A percentile compares a stretch with the other conserved stretches of the same genome.
phyloP scores from a whole-genome alignment of 2,797 vertebrate species.

The Macroramphosus scolopax region DNA sequence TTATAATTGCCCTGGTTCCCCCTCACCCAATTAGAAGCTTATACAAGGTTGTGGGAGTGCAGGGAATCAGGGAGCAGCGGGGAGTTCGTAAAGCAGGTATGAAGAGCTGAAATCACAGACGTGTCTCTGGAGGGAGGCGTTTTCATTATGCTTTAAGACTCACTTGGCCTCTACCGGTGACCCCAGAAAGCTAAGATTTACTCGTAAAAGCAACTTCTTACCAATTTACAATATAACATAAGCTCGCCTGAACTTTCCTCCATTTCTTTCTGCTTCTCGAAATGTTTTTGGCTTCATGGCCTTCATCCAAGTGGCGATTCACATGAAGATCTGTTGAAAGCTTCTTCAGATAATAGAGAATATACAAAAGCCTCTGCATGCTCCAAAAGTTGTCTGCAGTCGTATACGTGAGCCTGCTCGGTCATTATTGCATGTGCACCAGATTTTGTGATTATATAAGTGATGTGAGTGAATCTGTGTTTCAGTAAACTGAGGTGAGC shows the following conservation, averaged over 20 bases:
- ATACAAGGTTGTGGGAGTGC: constrained; percentile 50
- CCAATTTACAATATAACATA: neutral
- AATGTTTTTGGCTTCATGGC: neutral
- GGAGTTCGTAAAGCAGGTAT: constrained; percentile 59
- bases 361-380: neutral
- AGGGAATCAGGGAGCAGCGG: constrained; percentile 39
- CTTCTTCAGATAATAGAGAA: too few species aligned
- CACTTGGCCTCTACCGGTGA: constrained; percentile 31
- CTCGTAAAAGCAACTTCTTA: constrained; percentile 7
- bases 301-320: neutral
- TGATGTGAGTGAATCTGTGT: constrained; percentile 9
- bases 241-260: neutral
- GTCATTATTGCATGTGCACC: constrained; percentile 20
- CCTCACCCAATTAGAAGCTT: constrained; percentile 68
- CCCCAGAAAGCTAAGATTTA: constrained; percentile 43
- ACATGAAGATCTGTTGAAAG: too few species aligned
- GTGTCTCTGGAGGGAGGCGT: constrained; percentile 54
- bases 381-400: constrained; percentile 3
- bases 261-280: neutral
- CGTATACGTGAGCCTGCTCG: constrained; percentile 4
- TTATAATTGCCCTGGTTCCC: constrained; percentile 70
- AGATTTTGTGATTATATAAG: constrained; percentile 51
- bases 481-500: constrained; percentile 6
- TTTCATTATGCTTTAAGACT: constrained; percentile 68
- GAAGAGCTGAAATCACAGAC: constrained; percentile 55